Evolutionary conservation across 1,140 invertebrate genomes (phyloP), one percentile per base, ranked within the genome.

Genomic region (Apis mellifera): DNA sequence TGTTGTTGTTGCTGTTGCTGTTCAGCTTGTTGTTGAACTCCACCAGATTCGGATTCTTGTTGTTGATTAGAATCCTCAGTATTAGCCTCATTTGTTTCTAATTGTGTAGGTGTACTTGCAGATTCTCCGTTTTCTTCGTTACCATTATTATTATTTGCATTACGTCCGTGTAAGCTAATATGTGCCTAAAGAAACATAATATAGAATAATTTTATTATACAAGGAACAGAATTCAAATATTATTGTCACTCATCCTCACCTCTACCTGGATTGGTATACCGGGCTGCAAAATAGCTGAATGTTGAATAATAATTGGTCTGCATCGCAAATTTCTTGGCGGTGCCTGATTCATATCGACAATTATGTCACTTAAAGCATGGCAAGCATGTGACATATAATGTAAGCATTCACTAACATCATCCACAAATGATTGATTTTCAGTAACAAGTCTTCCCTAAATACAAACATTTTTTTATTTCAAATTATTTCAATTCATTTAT

Each of bases 341-440:
- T 12, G 95, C 92, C 83, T 95, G 95, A 48, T 94, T 94, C 54
- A 97, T 95, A 85, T 97, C 96, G 60, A 98, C 95, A 92, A 96
- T 96, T 54, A 98, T 95, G 89, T 99, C 98, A 90, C 97, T 98
- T 15, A 98, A 94, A 8, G 96, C 96, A 92, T 99, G 98, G 92
- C 97, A 97, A 42, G 97, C 96, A 91, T 99, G 98, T 11, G 97
- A 96, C 75, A 99, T 94, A 76, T 96, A 96, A 91, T 99, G 98
- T 83, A 98, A 94, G 42, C 97, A 94, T 91, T 97, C 96, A 0
- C 96, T 96, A 1, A 98, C 96, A 21, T 96, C 93, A 88, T 97
- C 96, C 60, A 97, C 96, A 42, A 96, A 92, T 8, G 95, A 94
- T 89, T 97, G 97, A 9, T 94, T 94, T 80, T 94, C 92, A 74